These are phyloP conservation scores for Callaeas wilsoni DNA, from an alignment of 2,113 vertebrate genomes.

Conservation along the genomic window DNA sequence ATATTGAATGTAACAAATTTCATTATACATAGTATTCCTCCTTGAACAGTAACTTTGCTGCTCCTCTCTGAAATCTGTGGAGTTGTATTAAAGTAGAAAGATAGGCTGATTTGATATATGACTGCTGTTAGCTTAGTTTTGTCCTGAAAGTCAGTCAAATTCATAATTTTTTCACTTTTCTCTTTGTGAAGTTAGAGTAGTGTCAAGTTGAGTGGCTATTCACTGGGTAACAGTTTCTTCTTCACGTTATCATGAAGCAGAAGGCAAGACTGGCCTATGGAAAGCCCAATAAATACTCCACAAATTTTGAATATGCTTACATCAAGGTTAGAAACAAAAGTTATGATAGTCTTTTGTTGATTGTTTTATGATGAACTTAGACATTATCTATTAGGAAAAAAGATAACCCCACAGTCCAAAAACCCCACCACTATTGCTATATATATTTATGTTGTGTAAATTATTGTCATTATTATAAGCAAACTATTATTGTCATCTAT, in stretches of 20 bases:
- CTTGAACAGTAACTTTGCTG: background rate
- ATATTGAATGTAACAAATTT: background rate
- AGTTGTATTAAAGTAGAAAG: background rate
- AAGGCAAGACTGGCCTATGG: background rate
- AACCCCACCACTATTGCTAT: fast-evolving
- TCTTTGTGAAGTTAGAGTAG: background rate
- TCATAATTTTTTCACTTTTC: background rate
- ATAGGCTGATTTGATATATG: background rate
- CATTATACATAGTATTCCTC: background rate
- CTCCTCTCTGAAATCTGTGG: background rate
- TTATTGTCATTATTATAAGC: background rate
- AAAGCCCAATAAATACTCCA: background rate
- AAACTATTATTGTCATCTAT: background rate
- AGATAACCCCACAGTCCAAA: background rate
- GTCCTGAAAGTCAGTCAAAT: background rate
- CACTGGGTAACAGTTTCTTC: background rate
- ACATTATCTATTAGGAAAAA: background rate
- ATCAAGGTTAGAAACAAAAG: background rate
- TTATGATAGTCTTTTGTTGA: background rate
- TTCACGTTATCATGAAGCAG: background rate
- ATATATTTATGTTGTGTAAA: background rate
- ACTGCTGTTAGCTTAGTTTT: background rate
- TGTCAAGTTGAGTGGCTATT: background rate
- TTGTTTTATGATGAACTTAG: background rate
- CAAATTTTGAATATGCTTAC: background rate